phyloP scores from a whole-genome alignment of 2,113 vertebrate genomes.

The Oreochromis niloticus region DNA sequence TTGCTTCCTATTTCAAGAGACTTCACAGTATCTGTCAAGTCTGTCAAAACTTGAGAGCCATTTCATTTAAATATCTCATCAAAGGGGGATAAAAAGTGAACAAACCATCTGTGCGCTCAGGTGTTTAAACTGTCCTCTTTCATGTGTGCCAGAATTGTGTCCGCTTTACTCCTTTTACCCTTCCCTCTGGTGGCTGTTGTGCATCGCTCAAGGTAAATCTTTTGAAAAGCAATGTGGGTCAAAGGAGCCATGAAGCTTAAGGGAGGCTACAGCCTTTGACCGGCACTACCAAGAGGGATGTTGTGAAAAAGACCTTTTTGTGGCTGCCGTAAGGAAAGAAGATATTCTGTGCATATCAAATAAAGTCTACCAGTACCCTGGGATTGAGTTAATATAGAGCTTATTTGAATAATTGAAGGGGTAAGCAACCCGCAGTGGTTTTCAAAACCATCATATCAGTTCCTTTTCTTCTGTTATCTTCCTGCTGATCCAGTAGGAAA shows the following conservation, averaged over 20 bases:
- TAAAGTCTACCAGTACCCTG: neutral
- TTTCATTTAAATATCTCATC: neutral
- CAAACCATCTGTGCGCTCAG: neutral
- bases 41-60: neutral
- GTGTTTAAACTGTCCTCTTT: neutral
- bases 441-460: slow-evolving; percentile 1
- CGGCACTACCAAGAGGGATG: neutral
- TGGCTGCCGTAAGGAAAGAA: neutral
- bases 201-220: slow-evolving; percentile 2
- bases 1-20: neutral
- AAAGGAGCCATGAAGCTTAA: neutral
- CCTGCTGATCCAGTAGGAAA: slow-evolving; percentile 16
- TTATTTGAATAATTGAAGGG: slow-evolving; percentile 53
- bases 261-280: slow-evolving; percentile 41
- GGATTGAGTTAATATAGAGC: slow-evolving; percentile 31
- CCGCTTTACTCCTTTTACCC: neutral
- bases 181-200: neutral
- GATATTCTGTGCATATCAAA: slow-evolving; percentile 35
- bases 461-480: slow-evolving; percentile 29
- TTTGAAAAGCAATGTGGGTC: slow-evolving; percentile 48
- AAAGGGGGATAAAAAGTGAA: neutral
- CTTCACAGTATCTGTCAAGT: neutral
- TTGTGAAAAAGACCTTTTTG: slow-evolving; percentile 17
- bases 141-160: neutral
- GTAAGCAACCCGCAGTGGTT: slow-evolving; percentile 27